Base-by-base conservation (phyloP, 2,888 invertebrate species). In the Smittia sp. region DNA sequence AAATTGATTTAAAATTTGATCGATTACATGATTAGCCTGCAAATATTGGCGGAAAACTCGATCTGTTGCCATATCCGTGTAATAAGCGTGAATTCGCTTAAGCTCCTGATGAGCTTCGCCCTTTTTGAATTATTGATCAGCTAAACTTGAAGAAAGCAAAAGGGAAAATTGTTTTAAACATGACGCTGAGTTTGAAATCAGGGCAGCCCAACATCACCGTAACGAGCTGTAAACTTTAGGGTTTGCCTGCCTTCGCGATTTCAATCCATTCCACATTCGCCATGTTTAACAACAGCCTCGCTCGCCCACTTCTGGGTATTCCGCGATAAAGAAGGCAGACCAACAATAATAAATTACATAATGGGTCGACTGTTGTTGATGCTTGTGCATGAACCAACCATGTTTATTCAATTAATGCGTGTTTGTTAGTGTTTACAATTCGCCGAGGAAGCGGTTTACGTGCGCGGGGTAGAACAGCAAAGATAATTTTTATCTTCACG, bases 341-440 rank as follows among this genome's bases (percentile, higher is more conserved):
- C 18, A 58, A 58, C 58, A 58, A 58, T 58, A 58, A 58, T 58
- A 58, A 58, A 58, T 58, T 58, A 58, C 58, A 22, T 58, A 58
- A 58, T 58, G 58, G 58, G 20, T 58, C 22, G 58, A 20, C 58
- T 58, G 58, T 22, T 58, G 20, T 22, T 58, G 58, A 58, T 58
- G 22, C 58, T 18, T 22, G 3, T 22, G 22, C 18, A 58, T 58
- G 9, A 58, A 58, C 7, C 58, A 58, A 9, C n/a, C 58, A 58
- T 58, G 58, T 58, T 58, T 58, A 58, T 58, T 20, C 22, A 58
- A 58, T 58, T 58, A 58, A 58, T 58, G 58, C 22, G 58, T 58
- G 58, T 58, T 58, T 58, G 58, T 58, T 58, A 58, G 22, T 4
- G 3, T 32, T 32, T 32, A 32, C 32, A 32, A 32, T 9, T 32